Percentiles rank a stretch among this genome's conserved stretches.
phyloP scores from a whole-genome alignment of 2,113 vertebrate genomes.

The Marmota flaviventris region DNA sequence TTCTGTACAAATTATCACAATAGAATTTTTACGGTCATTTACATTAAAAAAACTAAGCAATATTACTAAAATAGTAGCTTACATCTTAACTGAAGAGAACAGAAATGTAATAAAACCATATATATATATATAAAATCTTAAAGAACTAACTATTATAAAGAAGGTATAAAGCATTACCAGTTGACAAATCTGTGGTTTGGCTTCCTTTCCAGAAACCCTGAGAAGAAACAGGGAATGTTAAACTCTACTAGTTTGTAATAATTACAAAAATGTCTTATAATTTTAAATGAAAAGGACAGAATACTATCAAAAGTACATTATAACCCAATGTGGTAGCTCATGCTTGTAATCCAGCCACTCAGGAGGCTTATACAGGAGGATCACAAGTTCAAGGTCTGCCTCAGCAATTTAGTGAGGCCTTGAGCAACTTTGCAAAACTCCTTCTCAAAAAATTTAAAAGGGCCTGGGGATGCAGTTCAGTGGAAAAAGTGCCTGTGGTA shows the following conservation, averaged over 20 bases:
- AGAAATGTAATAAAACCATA: neutral
- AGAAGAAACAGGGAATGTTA: slow-evolving; percentile 73
- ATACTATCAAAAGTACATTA: neutral
- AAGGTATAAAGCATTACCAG: slow-evolving; percentile 89
- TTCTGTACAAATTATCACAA: neutral
- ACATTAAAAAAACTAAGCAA: slow-evolving; percentile 4
- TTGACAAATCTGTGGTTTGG: slow-evolving; percentile 91
- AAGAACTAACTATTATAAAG: slow-evolving; percentile 33
- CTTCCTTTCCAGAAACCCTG: slow-evolving; percentile 90
- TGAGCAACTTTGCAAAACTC: no score
- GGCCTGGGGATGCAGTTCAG: no score
- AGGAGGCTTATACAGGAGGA: no score
- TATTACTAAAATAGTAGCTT: neutral
- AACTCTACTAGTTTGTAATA: neutral
- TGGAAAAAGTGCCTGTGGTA: no score
- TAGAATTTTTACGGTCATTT: neutral
- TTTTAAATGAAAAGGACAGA: neutral
- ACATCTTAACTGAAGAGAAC: neutral
- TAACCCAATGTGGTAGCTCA: no score
- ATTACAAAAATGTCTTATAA: neutral
- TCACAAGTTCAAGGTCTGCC: no score
- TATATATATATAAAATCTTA: neutral
- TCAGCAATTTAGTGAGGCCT: no score
- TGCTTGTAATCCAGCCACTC: no score
- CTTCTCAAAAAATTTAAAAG: no score